These are phyloP conservation scores for Isurus oxyrinchus DNA, from an alignment of 2,113 vertebrate species.

Conservation along the genomic window DNA sequence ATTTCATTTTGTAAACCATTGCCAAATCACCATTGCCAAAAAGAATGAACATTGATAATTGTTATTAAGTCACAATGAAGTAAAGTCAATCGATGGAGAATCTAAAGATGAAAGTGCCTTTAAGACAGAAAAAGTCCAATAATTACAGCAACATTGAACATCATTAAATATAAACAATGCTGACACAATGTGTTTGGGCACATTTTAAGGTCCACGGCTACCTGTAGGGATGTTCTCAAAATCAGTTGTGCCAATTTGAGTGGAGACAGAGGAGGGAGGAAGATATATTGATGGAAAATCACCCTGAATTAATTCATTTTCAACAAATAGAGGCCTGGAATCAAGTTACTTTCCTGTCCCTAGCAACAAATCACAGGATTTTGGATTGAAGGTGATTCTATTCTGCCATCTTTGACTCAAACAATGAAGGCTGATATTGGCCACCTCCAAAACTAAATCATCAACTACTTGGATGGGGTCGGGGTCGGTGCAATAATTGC, in stretches of 20 bases:
- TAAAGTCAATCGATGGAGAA: background rate
- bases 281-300: background rate
- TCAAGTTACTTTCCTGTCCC: background rate
- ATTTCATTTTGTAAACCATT: background rate
- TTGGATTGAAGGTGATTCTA: background rate
- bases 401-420: no score
- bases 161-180: background rate
- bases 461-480: no score
- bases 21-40: background rate
- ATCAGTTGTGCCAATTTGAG: background rate
- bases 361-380: background rate
- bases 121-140: background rate
- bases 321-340: background rate
- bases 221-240: background rate
- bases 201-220: background rate
- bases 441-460: background rate
- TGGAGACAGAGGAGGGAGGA: background rate
- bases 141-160: background rate
- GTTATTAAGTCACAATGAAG: background rate
- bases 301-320: background rate
- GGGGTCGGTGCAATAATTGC: no score
- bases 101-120: background rate
- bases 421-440: background rate
- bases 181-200: background rate
- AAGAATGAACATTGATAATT: conserved; percentile 1